Base-by-base conservation (phyloP, 2,888 invertebrate species). In the Xestia sexstrigata region DNA sequence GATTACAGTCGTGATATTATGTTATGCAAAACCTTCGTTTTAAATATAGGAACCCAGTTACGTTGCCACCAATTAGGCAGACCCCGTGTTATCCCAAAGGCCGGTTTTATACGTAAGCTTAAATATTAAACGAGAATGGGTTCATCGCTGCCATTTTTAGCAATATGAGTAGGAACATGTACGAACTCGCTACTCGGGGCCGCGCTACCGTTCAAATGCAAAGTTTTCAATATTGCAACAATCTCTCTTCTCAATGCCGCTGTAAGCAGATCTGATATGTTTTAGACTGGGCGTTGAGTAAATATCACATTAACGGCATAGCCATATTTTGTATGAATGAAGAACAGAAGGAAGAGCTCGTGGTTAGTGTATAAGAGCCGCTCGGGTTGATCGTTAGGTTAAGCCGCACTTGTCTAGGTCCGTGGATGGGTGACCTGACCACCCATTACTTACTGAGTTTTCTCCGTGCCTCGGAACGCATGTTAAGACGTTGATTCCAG, bases 211-310 rank as follows among this genome's bases (percentile, higher is more conserved):
- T 78, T 86, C 78, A 78, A 84, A 88, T 89, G 88, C 82, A 83
- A 89, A 89, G 87, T 89, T 89, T 89, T 89, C 88, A 89, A 88
- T 89, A 89, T 88, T 82, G 87, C 88, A 85, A 88, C 87, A 89
- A 86, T 84, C 77, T 84, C 86, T 77, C 71, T 79, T 74, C 77
- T 52, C 87, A 76, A 86, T 82, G 75, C 84, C 66, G 81, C 45
- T 70, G 74, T 65, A 42, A 65, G 52, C 66, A 87, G 78, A 79
- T 52, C 23, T 39, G 23, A 26, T 77, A 81, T 30, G 9, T 20
- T 76, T 63, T 81, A 87, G 84, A 87, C 65, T 15, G 0, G 86
- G 39, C 79, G 35, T 39, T 49, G 20, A 39, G 4, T 35, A 49
- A 67, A n/a, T 15, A n/a, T 62, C 1, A 47, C 20, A 17, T 39